Conservation (phyloP, 2,797 vertebrate genomes). For the Poeciliopsis turneri region DNA sequence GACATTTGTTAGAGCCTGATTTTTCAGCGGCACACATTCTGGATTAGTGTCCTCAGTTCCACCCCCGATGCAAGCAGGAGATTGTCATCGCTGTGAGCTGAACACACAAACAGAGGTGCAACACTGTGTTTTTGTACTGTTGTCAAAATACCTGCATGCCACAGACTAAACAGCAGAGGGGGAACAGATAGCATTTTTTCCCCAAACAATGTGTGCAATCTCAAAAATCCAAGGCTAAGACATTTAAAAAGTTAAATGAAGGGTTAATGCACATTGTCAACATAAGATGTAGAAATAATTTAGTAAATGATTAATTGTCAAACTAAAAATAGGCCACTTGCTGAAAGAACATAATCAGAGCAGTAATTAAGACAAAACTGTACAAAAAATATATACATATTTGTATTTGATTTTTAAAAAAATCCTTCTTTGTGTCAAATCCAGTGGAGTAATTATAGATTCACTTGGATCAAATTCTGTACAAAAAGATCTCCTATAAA, state of each 20-base stretch:
- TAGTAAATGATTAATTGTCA: no score
- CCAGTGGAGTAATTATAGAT: no score
- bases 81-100: constrained; percentile 45
- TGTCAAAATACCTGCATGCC: constrained; percentile 74
- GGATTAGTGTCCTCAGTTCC: constrained; percentile 47
- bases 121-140: constrained; percentile 53
- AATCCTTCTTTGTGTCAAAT: no score
- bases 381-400: no score
- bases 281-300: background rate
- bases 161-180: constrained; percentile 77
- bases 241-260: background rate
- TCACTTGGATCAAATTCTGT: no score
- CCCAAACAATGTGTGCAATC: background rate
- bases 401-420: no score
- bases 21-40: constrained; percentile 51
- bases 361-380: no score
- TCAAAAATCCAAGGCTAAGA: background rate
- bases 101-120: constrained; percentile 60
- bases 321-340: no score
- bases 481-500: no score
- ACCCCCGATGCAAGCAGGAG: constrained; percentile 34
- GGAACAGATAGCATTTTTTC: background rate
- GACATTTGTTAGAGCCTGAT: constrained; percentile 45
- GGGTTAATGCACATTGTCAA: background rate
- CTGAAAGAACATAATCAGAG: no score